phyloP scores from a whole-genome alignment of 23 tunicate genomes.

The Halocynthia roretzi region DNA sequence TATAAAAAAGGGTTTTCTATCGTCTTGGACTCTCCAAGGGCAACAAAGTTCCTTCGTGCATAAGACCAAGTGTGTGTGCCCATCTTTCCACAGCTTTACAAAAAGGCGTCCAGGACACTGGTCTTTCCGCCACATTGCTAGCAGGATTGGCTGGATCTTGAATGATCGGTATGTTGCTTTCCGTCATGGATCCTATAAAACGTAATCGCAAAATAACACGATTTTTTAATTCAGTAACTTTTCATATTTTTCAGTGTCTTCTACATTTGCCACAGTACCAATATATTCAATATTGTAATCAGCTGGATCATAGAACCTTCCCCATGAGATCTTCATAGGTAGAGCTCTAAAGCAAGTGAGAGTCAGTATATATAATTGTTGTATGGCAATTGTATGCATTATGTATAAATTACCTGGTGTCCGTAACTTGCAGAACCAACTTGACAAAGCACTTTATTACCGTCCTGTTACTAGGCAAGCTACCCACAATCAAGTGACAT shows the following conservation, averaged over 20 bases:
- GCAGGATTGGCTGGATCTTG: constrained; percentile 97
- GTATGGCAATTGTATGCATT: not conserved
- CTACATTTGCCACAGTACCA: constrained; percentile 16
- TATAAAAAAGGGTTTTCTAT: not conserved
- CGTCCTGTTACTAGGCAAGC: constrained; percentile 57
- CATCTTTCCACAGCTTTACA: constrained; percentile 45
- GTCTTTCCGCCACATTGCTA: constrained; percentile 89
- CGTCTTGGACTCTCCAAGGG: constrained; percentile 11
- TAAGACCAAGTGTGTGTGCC: constrained; percentile 57
- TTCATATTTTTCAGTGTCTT: constrained; percentile 17
- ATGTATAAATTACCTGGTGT: constrained; percentile 31
- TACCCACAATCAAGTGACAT: constrained; percentile 65
- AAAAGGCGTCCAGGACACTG: constrained; percentile 69
- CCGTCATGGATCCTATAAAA: too few species aligned
- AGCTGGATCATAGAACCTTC: constrained; percentile 78
- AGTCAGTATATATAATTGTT: not conserved
- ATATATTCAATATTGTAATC: constrained; percentile 90
- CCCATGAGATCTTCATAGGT: constrained; percentile 69
- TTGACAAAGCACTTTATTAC: constrained; percentile 65
- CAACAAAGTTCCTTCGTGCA: constrained; percentile 45
- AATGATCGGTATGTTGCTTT: constrained; percentile 41
- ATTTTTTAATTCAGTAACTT: not conserved
- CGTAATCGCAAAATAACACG: not conserved
- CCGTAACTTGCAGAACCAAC: constrained; percentile 51
- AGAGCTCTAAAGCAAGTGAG: constrained; percentile 33